Evolutionary conservation across 2,888 invertebrate species (phyloP), one percentile per base, ranked within the genome.

Genomic region (Tenthredo livida): DNA sequence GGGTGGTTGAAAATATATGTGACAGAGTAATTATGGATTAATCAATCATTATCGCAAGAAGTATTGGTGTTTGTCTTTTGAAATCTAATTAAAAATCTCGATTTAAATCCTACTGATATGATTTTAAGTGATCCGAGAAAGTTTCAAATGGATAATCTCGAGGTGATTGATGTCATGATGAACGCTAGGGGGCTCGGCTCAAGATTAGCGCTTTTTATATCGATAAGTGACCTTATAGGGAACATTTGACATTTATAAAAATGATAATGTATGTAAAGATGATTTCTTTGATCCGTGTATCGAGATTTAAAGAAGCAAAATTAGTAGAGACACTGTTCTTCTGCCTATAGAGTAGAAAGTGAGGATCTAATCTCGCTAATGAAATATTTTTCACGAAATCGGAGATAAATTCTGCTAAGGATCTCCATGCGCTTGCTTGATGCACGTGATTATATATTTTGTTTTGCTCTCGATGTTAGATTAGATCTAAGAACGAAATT

Each of bases 41-140:
- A 54, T 54, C 54, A 54, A 54, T 54, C n/a, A 54, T 54, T 54
- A 54, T 54, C 54, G n/a, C n/a, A 54, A 54, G n/a, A 54, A n/a
- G n/a, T 50, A 50, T 17, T 50, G 50, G 50, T 50, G 50, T 54
- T 54, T 54, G 54, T 61, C 25, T 25, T 25, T 61, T 61, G 10
- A 61, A 21, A 61, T 61, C 61, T 25, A 10, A 61, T 61, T 12
- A 61, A 25, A 25, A 61, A 61, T 61, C 61, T 25, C 61, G 1
- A 12, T 10, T 25, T 12, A 54, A 54, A 61, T 61, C 61, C 61
- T 10, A 61, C 25, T 61, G 25, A 61, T 25, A 61, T 25, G 61
- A 61, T 61, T 25, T 54, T 0, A 25, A 25, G 12, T 25, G 12
- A 61, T 61, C 12, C 3, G 25, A 25, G 4, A 25, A 21, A 12